phyloP scores from a whole-genome alignment of 30 jellyfish, hydroid and myxozoan genomes.

The Chironex yamaguchii region DNA sequence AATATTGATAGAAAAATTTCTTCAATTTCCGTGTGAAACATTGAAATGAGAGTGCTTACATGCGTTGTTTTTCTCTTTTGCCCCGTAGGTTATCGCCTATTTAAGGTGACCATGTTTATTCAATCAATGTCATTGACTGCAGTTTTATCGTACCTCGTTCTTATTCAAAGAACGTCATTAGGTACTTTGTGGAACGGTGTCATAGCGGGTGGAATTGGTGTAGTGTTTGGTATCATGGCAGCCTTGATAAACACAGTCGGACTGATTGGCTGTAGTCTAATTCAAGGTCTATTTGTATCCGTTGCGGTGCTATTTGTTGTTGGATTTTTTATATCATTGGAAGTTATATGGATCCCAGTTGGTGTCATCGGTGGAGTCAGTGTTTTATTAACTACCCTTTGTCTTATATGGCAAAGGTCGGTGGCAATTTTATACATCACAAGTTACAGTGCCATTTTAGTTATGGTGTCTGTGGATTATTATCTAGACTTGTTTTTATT shows the following conservation, averaged over 20 bases:
- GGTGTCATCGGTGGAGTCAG: slow-evolving; percentile 75
- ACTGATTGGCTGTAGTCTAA: slow-evolving; percentile 62
- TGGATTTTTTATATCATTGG: slow-evolving; percentile 42
- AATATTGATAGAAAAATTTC: no score
- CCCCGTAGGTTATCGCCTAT: slow-evolving; percentile 85
- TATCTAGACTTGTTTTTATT: slow-evolving; percentile 76
- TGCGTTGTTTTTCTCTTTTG: background rate
- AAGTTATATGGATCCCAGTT: slow-evolving; percentile 68
- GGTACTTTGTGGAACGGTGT: slow-evolving; percentile 63
- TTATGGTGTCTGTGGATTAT: slow-evolving; percentile 79
- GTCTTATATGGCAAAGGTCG: slow-evolving; percentile 48
- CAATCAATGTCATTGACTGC: slow-evolving; percentile 75
- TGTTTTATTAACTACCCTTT: slow-evolving; percentile 44
- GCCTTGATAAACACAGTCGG: slow-evolving; percentile 78
- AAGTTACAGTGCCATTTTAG: slow-evolving; percentile 82
- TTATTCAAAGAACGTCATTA: slow-evolving; percentile 38
- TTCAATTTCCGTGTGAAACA: no score
- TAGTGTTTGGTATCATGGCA: slow-evolving; percentile 68
- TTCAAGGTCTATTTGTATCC: slow-evolving; percentile 75
- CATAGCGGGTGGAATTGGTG: slow-evolving; percentile 84
- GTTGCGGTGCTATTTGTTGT: slow-evolving; percentile 49
- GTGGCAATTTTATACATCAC: slow-evolving; percentile 80
- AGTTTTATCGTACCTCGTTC: slow-evolving; percentile 60
- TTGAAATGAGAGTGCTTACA: background rate
- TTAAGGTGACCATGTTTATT: slow-evolving; percentile 73